Percentiles rank a stretch among this genome's conserved stretches.
Evolutionary conservation across 2,797 vertebrate species (phyloP).

Genomic region (Peromyscus aztecus): DNA sequence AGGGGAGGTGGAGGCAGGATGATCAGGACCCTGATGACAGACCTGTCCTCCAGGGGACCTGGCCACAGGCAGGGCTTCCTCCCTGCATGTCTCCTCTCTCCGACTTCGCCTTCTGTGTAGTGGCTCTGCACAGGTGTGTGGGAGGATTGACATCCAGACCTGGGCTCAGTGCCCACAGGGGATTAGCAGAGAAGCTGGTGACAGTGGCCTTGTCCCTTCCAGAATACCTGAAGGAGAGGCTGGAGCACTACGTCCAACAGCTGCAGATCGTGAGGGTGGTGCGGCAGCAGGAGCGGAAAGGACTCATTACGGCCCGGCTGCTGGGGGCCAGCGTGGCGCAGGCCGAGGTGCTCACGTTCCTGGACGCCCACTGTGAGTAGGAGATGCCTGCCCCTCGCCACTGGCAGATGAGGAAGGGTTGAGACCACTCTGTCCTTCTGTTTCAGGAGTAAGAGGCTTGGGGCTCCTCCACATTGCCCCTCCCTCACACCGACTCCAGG

Average conservation of each 20-base stretch:
- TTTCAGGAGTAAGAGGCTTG: neutral
- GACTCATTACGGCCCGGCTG: slow-evolving; percentile 95
- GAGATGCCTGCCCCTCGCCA: neutral
- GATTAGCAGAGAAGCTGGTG: neutral
- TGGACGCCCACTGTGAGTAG: slow-evolving; percentile 97
- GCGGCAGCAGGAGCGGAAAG: slow-evolving; percentile 95
- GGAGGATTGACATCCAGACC: neutral
- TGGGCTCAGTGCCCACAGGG: neutral
- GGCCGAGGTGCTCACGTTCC: slow-evolving; percentile 96
- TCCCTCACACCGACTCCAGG: neutral
- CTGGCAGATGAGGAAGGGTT: neutral
- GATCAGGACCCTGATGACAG: neutral
- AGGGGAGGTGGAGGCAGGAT: neutral
- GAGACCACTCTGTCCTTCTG: neutral
- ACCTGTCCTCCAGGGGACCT: neutral
- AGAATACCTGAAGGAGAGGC: slow-evolving; percentile 92
- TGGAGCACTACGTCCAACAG: slow-evolving; percentile 92
- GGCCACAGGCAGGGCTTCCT: neutral
- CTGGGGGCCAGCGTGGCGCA: slow-evolving; percentile 94
- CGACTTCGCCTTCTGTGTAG: neutral
- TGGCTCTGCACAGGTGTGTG: neutral
- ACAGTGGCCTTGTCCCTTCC: slow-evolving; percentile 61
- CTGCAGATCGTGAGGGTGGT: slow-evolving; percentile 95
- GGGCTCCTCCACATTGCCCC: neutral
- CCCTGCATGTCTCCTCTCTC: neutral